Conservation (phyloP, 2,888 invertebrate species). For the Dolomedes plantarius region DNA sequence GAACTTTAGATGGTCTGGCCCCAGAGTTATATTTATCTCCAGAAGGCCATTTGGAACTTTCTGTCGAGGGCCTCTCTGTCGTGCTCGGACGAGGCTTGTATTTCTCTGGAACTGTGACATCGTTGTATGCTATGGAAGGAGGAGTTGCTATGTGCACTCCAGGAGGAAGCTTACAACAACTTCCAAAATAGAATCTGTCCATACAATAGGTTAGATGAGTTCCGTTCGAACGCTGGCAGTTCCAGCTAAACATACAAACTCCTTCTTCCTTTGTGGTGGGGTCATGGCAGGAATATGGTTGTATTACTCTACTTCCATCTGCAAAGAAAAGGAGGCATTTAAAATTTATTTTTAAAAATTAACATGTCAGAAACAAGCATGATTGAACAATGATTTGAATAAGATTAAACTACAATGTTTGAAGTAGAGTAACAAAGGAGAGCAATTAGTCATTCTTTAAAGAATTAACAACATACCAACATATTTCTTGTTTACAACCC, state of each 20-base stretch:
- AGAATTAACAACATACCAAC: too few relatives aligned
- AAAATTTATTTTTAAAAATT: too few relatives aligned
- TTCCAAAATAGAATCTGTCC: constrained; percentile 94
- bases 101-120: constrained; percentile 35
- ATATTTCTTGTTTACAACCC: too few relatives aligned
- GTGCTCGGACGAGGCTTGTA: constrained; percentile 27
- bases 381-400: too few relatives aligned
- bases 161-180: constrained; percentile 86
- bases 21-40: too few relatives aligned
- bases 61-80: background rate
- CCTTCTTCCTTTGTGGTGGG: constrained; percentile 81
- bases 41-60: background rate
- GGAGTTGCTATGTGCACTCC: constrained; percentile 50
- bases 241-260: constrained; percentile 95
- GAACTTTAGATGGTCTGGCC: background rate
- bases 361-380: too few relatives aligned
- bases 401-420: too few relatives aligned
- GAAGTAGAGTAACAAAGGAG: too few relatives aligned
- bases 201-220: constrained; percentile 94
- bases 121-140: constrained; percentile 23
- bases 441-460: too few relatives aligned
- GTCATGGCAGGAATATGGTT: constrained; percentile 91
- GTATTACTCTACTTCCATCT: constrained; percentile 79
- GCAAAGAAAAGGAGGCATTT: background rate
- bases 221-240: constrained; percentile 92